phyloP scores from a whole-genome alignment of 35 echinoderm and acorn worm species.

The Ophiothrix spiculata region DNA sequence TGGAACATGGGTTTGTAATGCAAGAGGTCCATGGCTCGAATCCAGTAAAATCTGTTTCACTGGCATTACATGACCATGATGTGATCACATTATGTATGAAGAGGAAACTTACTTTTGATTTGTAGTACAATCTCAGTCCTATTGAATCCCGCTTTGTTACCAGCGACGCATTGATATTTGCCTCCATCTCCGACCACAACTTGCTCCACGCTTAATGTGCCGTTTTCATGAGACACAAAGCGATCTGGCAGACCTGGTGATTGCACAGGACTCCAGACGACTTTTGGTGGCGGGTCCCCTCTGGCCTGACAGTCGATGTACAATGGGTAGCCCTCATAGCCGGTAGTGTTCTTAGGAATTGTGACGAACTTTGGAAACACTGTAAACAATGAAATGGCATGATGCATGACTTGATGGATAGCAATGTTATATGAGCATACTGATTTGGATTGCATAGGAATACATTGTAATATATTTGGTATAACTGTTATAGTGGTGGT shows the following conservation, averaged over 20 bases:
- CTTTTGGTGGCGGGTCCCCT: slow-evolving; percentile 69
- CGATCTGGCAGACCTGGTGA: neutral
- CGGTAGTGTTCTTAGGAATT: slow-evolving; percentile 54
- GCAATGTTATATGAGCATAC: too few relatives aligned
- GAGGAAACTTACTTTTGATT: slow-evolving; percentile 80
- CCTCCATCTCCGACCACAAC: slow-evolving; percentile 62
- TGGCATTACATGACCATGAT: too few relatives aligned
- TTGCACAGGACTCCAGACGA: slow-evolving; percentile 59
- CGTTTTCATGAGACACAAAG: slow-evolving; percentile 40
- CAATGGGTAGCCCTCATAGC: slow-evolving; percentile 58
- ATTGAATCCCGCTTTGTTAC: slow-evolving; percentile 77
- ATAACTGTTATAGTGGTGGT: too few relatives aligned
- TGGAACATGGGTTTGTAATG: too few relatives aligned
- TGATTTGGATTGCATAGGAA: too few relatives aligned
- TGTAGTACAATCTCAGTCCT: slow-evolving; percentile 58
- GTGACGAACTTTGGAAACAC: slow-evolving; percentile 77
- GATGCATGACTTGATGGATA: too few relatives aligned
- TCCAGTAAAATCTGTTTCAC: too few relatives aligned
- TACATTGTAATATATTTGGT: too few relatives aligned
- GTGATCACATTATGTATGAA: too few relatives aligned
- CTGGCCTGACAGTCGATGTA: slow-evolving; percentile 74
- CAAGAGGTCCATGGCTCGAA: too few relatives aligned
- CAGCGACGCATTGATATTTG: slow-evolving; percentile 81
- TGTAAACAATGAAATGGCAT: too few relatives aligned
- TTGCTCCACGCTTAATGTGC: slow-evolving; percentile 52